Evolutionary conservation across 2,888 invertebrate genomes (phyloP).

Genomic region (Linyphia triangularis): DNA sequence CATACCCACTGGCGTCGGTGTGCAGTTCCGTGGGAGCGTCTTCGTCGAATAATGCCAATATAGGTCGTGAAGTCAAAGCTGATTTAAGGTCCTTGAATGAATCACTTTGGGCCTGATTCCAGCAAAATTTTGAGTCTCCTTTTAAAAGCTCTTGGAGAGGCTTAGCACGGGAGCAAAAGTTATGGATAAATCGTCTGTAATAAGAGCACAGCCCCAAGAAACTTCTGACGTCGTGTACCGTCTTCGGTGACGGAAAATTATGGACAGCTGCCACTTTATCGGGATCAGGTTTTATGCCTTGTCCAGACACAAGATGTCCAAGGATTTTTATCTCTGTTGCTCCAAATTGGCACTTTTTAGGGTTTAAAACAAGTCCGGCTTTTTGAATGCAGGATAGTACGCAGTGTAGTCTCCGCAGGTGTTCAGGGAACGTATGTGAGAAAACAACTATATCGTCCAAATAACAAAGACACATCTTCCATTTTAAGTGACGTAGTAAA

Average conservation of each 20-base stretch:
- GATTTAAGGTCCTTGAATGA: background rate
- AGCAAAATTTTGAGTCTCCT: background rate
- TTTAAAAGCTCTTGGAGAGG: slow-evolving; percentile 5
- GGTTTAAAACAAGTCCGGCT: too few relatives aligned
- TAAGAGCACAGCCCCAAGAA: slow-evolving; percentile 21
- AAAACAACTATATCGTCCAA: too few relatives aligned
- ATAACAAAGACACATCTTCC: too few relatives aligned
- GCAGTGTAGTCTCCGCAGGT: too few relatives aligned
- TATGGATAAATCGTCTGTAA: slow-evolving; percentile 7
- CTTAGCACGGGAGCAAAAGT: background rate
- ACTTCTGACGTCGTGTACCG: slow-evolving; percentile 19
- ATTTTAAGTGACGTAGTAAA: slow-evolving; percentile 46
- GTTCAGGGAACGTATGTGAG: too few relatives aligned
- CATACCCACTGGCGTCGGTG: slow-evolving; percentile 24
- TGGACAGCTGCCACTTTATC: slow-evolving; percentile 17
- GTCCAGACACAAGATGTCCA: slow-evolving; percentile 44
- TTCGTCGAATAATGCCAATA: background rate
- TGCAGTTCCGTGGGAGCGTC: background rate
- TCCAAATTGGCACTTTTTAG: too few relatives aligned
- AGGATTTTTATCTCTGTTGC: slow-evolving; percentile 72
- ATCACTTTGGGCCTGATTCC: background rate
- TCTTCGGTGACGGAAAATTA: slow-evolving; percentile 50
- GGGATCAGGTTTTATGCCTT: slow-evolving; percentile 33
- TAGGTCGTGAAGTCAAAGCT: background rate
- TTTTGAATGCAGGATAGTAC: too few relatives aligned